Percentiles rank a stretch among this genome's conserved stretches.
These are phyloP conservation scores for Mantis religiosa DNA, from an alignment of 2,888 invertebrate species.

Conservation along the genomic window DNA sequence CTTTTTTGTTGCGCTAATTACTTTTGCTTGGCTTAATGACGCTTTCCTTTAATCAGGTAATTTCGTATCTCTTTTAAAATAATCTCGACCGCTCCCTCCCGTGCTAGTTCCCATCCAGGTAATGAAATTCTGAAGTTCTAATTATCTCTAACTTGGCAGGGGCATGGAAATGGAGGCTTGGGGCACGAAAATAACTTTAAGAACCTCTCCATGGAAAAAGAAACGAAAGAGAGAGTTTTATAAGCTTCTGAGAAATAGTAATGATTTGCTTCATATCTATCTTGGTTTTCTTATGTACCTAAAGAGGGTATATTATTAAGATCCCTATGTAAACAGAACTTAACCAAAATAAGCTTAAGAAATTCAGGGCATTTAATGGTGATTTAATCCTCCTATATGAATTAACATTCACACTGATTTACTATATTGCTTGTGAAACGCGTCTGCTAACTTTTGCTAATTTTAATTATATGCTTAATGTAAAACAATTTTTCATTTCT, in stretches of 20 bases:
- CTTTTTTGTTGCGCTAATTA: constrained; percentile 44
- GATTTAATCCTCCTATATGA: too few species aligned
- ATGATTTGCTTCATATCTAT: not conserved
- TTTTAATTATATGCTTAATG: too few species aligned
- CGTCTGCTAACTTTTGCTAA: too few species aligned
- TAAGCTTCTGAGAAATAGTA: not conserved
- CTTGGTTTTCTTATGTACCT: not conserved
- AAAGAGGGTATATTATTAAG: not conserved
- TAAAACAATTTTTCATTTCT: too few species aligned
- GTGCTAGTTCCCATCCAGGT: constrained; percentile 38
- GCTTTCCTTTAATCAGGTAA: constrained; percentile 49
- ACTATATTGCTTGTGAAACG: too few species aligned
- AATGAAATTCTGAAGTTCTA: constrained; percentile 47
- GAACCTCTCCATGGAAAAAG: not conserved
- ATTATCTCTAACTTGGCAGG: constrained; percentile 25
- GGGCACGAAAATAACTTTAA: constrained; percentile 1
- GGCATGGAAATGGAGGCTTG: constrained; percentile 5
- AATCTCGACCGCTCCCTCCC: constrained; percentile 42
- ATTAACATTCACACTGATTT: too few species aligned
- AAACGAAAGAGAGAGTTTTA: not conserved
- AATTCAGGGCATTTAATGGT: too few species aligned
- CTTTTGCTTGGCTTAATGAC: constrained; percentile 49
- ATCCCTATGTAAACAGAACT: too few species aligned
- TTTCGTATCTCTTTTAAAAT: constrained; percentile 49
- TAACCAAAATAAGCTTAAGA: too few species aligned